Evolutionary conservation across 2,113 vertebrate species (phyloP).

Genomic region (Grammatotria lemairii): DNA sequence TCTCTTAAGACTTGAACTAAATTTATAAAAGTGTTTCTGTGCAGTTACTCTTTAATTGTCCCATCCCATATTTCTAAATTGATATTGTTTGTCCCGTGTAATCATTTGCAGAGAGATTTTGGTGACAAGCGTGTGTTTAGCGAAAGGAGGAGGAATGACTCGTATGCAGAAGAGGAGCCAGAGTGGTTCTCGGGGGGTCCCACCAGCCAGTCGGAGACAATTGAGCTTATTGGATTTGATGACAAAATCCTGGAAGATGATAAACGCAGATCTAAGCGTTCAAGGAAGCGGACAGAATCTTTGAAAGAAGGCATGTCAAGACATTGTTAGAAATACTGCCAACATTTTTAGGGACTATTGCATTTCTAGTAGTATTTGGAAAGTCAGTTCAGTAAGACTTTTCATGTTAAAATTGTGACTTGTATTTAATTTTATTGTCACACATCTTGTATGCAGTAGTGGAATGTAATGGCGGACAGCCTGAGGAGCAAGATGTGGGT

Average conservation of each 20-base stretch:
- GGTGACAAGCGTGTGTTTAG: conserved; percentile 93
- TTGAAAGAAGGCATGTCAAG: conserved; percentile 83
- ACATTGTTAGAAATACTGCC: neutral
- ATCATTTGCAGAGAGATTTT: conserved; percentile 82
- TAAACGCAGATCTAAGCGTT: conserved; percentile 83
- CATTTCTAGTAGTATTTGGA: neutral
- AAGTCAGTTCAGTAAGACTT: neutral
- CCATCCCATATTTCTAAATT: neutral
- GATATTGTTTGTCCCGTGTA: neutral
- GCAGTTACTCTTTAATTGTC: neutral
- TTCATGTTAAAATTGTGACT: neutral
- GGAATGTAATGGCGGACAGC: conserved; percentile 87
- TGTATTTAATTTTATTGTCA: neutral
- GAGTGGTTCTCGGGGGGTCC: conserved; percentile 98
- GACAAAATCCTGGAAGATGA: conserved; percentile 95
- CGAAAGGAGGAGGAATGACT: conserved; percentile 92
- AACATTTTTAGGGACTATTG: neutral
- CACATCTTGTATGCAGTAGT: conserved; percentile 27
- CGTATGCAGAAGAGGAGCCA: conserved; percentile 94
- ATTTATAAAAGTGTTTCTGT: neutral
- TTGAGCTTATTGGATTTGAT: conserved; percentile 95
- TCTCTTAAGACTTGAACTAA: neutral
- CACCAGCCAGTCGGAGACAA: conserved; percentile 97
- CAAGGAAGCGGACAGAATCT: conserved; percentile 78
- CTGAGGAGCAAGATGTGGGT: conserved; percentile 73